Evolutionary conservation across 1,140 invertebrate species (phyloP).

Genomic region (Zaprionus inermis): DNA sequence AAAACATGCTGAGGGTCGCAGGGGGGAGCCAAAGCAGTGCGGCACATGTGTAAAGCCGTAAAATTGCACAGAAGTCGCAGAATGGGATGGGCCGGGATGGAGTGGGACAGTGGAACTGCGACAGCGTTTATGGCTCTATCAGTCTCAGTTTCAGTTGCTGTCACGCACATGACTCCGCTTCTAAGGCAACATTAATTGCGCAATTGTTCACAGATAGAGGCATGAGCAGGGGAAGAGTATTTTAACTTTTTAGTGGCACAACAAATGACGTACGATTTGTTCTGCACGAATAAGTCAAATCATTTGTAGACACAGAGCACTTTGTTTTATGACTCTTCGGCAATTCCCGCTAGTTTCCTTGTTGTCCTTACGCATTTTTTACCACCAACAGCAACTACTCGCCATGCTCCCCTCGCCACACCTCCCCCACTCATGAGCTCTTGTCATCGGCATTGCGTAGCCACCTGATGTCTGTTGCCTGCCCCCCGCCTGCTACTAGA

Average conservation of each 20-base stretch:
- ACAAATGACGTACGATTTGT: slow-evolving; percentile 82
- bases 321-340: slow-evolving; percentile 76
- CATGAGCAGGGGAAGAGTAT: background rate
- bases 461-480: slow-evolving; percentile 72
- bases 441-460: slow-evolving; percentile 60
- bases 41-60: slow-evolving; percentile 77
- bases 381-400: slow-evolving; percentile 20
- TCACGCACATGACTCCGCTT: slow-evolving; percentile 71
- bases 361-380: slow-evolving; percentile 44
- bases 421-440: background rate
- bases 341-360: slow-evolving; percentile 39
- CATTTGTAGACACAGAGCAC: slow-evolving; percentile 79
- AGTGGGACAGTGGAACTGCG: slow-evolving; percentile 70
- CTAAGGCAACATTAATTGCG: slow-evolving; percentile 74
- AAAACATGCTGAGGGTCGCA: slow-evolving; percentile 43
- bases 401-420: background rate
- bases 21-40: background rate
- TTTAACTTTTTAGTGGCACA: slow-evolving; percentile 73
- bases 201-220: slow-evolving; percentile 59
- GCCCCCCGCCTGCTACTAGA: background rate
- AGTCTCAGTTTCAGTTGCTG: slow-evolving; percentile 54
- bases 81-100: slow-evolving; percentile 43
- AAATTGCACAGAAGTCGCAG: slow-evolving; percentile 52
- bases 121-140: slow-evolving; percentile 76
- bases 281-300: slow-evolving; percentile 81